Conservation (phyloP, 1,140 invertebrate genomes). For the Sminthurinus signatus region DNA sequence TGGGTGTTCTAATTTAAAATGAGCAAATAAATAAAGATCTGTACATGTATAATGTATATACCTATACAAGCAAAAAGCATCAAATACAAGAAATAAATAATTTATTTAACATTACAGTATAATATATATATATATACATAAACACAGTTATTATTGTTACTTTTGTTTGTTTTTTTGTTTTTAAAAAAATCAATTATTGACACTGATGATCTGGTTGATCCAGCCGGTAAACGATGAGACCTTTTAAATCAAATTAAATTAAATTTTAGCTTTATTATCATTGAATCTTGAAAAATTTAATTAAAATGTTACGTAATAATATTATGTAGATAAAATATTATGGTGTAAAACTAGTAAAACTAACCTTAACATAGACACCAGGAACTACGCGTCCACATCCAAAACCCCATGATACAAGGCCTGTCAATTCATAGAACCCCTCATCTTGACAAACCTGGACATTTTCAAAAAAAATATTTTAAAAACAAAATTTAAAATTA, state of each 20-base stretch:
- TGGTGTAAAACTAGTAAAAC: not conserved
- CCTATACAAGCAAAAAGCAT: too few relatives aligned
- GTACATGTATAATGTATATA: too few relatives aligned
- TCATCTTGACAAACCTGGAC: constrained; percentile 77
- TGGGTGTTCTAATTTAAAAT: too few relatives aligned
- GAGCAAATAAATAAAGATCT: too few relatives aligned
- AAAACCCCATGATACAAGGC: constrained; percentile 87
- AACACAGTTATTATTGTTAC: too few relatives aligned
- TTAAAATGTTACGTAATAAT: constrained; percentile 58
- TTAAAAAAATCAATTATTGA: constrained; percentile 56
- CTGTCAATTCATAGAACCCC: constrained; percentile 83
- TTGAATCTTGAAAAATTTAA: constrained; percentile 90
- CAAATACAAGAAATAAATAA: too few relatives aligned
- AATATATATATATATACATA: too few relatives aligned
- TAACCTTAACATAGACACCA: constrained; percentile 17
- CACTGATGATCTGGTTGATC: constrained; percentile 95
- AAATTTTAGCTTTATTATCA: too few relatives aligned
- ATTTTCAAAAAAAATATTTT: not conserved
- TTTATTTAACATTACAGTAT: too few relatives aligned
- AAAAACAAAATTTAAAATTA: not conserved
- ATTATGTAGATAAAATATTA: not conserved
- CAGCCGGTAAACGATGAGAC: constrained; percentile 91
- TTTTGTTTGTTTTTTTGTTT: too few relatives aligned
- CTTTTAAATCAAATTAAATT: too few relatives aligned
- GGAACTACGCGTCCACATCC: constrained; percentile 65